Base-by-base conservation (phyloP, 1,140 invertebrate genomes). In the Trigoniulus corallinus region DNA sequence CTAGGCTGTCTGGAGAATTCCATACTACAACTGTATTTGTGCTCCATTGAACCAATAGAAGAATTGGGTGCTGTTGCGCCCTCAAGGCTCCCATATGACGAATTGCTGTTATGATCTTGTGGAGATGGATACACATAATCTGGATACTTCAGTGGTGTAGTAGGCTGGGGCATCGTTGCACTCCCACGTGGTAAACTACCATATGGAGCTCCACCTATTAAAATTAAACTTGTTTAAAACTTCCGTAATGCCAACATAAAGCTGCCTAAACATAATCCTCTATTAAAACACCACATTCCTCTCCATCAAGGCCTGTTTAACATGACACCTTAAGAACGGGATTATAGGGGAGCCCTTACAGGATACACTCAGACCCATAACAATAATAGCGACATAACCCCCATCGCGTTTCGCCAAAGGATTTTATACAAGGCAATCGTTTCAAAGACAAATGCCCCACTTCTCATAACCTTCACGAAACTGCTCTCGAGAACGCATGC, bases 1-100 rank as follows among this genome's bases (percentile, higher is more conserved):
- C 64, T 61, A 52, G 72, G 70, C 57, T 78, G 76, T 40, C 77
- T 64, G 23, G 69, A 67, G 56, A 82, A 84, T 59, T 84, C 82
- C 37, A 81, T 65, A 54, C 76, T 76, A 61, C 78, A 81, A 27
- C 75, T 77, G 59, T 81, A 83, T 61, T 83, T 82, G 60, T 79
- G 71, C 65, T 82, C 79, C 43, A 73, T 60, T 13, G 62, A 56
- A 41, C 78, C 77, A 1, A 55, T 45, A 47, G 29, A 34, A 7
- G 15, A 4, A 24, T 21, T 44, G 7, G 42, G 55, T 58, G 73
- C 70, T 20, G 71, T 64, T 13, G 72, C 70, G 22, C 72, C 69
- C 46, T 71, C 66, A 34, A 68, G 67, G 20, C 54, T 39, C 3
- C 52, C 54, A 37, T 58, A 50, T 23, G 54, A 53, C 12, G 68